Conservation (phyloP, 2,888 invertebrate genomes). For the Lasioglossum malachurum region DNA sequence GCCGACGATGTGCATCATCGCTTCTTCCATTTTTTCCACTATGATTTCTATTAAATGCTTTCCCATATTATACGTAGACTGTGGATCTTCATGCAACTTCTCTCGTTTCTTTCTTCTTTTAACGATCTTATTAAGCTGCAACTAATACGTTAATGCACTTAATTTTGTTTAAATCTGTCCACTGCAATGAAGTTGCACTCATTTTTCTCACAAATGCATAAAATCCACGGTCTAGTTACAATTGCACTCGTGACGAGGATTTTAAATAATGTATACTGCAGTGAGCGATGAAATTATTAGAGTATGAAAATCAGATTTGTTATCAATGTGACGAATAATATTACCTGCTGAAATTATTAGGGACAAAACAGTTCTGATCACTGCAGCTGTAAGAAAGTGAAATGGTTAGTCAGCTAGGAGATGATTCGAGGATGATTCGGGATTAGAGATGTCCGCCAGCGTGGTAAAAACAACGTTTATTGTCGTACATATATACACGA, state of each 20-base stretch:
- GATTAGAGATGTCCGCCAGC: background rate
- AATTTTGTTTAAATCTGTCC: too few species aligned
- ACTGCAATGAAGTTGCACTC: too few species aligned
- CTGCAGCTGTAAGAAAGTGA: background rate
- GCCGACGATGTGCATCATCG: background rate
- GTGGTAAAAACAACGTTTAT: slow-evolving; percentile 74
- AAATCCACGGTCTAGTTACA: too few species aligned
- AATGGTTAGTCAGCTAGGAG: background rate
- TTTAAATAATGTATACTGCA: too few species aligned
- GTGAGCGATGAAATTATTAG: background rate
- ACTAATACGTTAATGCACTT: too few species aligned
- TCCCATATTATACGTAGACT: background rate
- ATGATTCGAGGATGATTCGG: background rate
- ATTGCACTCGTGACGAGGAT: too few species aligned
- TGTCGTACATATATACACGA: slow-evolving; percentile 72
- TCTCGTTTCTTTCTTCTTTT: too few species aligned
- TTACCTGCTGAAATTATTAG: background rate
- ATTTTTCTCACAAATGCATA: too few species aligned
- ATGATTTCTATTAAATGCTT: background rate
- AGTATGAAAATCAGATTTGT: background rate
- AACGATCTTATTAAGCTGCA: too few species aligned
- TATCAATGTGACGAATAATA: background rate
- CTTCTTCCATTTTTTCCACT: background rate
- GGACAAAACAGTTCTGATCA: background rate
- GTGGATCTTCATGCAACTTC: background rate